phyloP scores from a whole-genome alignment of 2,113 vertebrate species.

The Phoenicopterus ruber region DNA sequence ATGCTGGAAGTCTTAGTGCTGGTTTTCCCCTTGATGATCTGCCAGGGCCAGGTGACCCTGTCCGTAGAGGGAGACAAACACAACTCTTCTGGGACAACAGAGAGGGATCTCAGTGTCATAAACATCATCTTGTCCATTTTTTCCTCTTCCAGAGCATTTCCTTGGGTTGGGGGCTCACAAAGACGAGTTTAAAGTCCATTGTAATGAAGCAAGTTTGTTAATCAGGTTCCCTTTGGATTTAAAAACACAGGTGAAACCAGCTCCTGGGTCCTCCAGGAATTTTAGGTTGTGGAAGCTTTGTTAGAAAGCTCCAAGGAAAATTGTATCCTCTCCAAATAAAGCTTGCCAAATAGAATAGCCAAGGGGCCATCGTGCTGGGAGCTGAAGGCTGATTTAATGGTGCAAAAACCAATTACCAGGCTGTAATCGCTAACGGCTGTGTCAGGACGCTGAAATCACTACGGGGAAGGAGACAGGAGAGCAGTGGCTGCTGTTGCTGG shows the following conservation, averaged over 20 bases:
- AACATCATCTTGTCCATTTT: neutral
- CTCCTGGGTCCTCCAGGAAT: neutral
- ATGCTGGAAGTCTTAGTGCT: neutral
- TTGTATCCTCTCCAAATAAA: neutral
- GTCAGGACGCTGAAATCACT: neutral
- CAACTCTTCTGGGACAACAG: neutral
- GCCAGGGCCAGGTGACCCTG: neutral
- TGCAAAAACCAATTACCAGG: neutral
- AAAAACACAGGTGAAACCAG: neutral
- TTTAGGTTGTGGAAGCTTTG: neutral
- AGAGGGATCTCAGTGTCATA: neutral
- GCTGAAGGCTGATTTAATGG: neutral
- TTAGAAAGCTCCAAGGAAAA: neutral
- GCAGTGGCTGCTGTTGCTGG: neutral
- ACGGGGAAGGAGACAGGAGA: neutral
- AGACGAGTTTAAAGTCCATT: neutral
- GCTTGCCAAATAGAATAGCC: neutral
- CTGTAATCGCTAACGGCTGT: neutral
- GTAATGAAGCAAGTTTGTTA: neutral
- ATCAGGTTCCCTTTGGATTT: neutral
- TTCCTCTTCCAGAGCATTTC: neutral
- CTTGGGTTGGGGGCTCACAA: neutral
- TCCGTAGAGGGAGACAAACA: neutral
- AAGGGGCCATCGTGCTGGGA: fast-evolving
- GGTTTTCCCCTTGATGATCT: neutral